Evolutionary conservation across 2,113 vertebrate genomes (phyloP).

Genomic region (Dicrurus megarhynchus): DNA sequence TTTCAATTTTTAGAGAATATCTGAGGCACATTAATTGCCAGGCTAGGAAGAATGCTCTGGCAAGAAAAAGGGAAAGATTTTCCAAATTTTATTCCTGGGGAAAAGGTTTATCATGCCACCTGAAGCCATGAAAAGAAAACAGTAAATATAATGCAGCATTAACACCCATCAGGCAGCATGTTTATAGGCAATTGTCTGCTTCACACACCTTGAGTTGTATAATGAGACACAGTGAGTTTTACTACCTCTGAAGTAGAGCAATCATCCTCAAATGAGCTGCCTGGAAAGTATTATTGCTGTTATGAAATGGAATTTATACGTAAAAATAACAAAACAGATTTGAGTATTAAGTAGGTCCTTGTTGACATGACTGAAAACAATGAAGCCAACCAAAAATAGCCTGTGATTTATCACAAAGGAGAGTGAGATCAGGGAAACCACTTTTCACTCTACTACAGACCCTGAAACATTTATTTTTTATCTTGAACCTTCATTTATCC

Average conservation of each 20-base stretch:
- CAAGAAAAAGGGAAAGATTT: neutral
- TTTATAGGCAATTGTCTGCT: constrained; percentile 62
- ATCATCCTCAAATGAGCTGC: constrained; percentile 56
- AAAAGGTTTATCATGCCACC: constrained; percentile 24
- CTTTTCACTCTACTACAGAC: neutral
- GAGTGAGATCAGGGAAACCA: neutral
- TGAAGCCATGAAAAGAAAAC: constrained; percentile 48
- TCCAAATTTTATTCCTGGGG: neutral
- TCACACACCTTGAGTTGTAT: constrained; percentile 43
- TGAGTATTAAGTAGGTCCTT: constrained; percentile 5
- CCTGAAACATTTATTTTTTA: neutral
- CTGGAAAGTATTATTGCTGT: constrained; percentile 22
- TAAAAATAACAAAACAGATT: constrained; percentile 48
- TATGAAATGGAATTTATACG: constrained; percentile 52
- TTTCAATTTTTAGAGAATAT: neutral
- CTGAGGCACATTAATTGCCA: neutral
- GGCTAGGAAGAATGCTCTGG: neutral
- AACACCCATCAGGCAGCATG: constrained; percentile 38
- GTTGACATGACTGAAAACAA: constrained; percentile 17
- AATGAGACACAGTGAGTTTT: constrained; percentile 51
- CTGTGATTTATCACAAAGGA: neutral
- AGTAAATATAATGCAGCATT: constrained; percentile 60
- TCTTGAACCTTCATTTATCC: neutral
- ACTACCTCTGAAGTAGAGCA: constrained; percentile 51
- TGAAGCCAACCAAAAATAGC: neutral